These are phyloP conservation scores for Sthenelais limicola DNA, from an alignment of 2,888 invertebrate genomes.

Conservation along the genomic window DNA sequence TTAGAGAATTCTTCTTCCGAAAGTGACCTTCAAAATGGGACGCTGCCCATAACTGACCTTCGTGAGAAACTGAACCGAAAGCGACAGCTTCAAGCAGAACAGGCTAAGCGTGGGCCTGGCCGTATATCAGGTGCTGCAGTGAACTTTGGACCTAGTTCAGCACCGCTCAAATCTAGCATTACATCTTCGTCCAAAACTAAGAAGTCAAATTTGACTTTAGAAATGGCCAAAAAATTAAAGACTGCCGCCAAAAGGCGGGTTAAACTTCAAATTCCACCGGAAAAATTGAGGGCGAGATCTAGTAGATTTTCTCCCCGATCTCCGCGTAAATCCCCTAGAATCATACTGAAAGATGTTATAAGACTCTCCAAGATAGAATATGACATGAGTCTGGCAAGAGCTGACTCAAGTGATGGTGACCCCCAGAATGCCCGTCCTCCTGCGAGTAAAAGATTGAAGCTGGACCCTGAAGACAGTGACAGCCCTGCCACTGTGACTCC, in stretches of 20 bases:
- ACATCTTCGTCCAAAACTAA: background rate
- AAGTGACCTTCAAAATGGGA: too few relatives aligned
- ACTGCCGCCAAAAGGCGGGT: slow-evolving; percentile 24
- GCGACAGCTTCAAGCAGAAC: too few relatives aligned
- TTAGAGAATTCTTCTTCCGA: too few relatives aligned
- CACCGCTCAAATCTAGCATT: too few relatives aligned
- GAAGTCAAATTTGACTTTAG: background rate
- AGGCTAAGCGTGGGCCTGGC: too few relatives aligned
- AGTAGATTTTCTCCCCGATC: background rate
- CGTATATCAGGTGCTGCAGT: too few relatives aligned
- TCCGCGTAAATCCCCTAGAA: slow-evolving; percentile 30
- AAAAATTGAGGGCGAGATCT: background rate
- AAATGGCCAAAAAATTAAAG: slow-evolving; percentile 27
- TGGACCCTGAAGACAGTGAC: background rate
- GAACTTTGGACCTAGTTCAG: too few relatives aligned
- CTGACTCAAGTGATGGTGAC: too few relatives aligned
- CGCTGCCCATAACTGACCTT: too few relatives aligned
- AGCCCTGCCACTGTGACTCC: background rate
- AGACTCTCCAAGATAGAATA: slow-evolving; percentile 23
- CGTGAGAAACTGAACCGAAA: too few relatives aligned
- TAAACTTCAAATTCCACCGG: background rate
- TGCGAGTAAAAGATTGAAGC: too few relatives aligned
- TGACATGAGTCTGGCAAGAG: slow-evolving; percentile 23
- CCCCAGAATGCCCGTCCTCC: too few relatives aligned
- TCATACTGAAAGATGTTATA: slow-evolving; percentile 33